Conservation (phyloP, 2,888 invertebrate genomes). For the Caenorhabditis plicata region DNA sequence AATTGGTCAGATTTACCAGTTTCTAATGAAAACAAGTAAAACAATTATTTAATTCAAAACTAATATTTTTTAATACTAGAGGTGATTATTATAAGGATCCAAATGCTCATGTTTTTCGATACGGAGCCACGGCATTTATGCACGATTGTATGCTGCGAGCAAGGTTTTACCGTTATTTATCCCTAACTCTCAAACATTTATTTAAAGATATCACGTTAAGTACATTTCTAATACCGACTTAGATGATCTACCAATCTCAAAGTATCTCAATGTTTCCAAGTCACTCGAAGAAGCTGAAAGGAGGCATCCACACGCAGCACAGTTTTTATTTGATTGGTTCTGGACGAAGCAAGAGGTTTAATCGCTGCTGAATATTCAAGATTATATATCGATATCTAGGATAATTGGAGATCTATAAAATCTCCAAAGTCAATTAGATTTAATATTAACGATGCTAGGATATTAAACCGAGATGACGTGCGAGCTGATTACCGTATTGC, state of each 20-base stretch:
- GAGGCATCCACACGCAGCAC: slow-evolving; percentile 5
- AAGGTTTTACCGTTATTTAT: too few relatives aligned
- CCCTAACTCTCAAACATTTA: background rate
- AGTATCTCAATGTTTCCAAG: background rate
- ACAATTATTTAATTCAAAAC: background rate
- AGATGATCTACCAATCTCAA: slow-evolving; percentile 16
- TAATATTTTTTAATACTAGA: background rate
- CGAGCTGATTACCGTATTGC: slow-evolving; percentile 12
- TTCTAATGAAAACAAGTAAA: background rate
- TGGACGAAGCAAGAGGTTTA: slow-evolving; percentile 4
- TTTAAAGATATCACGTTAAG: slow-evolving; percentile 16
- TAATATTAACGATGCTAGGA: background rate
- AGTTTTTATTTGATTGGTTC: slow-evolving; percentile 9
- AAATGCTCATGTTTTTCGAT: slow-evolving; percentile 10
- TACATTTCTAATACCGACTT: slow-evolving; percentile 19
- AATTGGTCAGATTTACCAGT: slow-evolving; percentile 27
- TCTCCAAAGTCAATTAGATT: slow-evolving; percentile 1
- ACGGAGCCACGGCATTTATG: slow-evolving; percentile 19
- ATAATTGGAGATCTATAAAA: slow-evolving; percentile 5
- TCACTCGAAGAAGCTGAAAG: background rate
- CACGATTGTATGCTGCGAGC: slow-evolving; percentile 19
- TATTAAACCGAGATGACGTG: background rate
- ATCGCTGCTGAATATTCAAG: background rate
- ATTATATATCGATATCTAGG: background rate
- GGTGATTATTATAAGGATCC: slow-evolving; percentile 11